These are phyloP conservation scores for Nysson spinosus DNA, from an alignment of 2,888 invertebrate genomes.

Conservation along the genomic window DNA sequence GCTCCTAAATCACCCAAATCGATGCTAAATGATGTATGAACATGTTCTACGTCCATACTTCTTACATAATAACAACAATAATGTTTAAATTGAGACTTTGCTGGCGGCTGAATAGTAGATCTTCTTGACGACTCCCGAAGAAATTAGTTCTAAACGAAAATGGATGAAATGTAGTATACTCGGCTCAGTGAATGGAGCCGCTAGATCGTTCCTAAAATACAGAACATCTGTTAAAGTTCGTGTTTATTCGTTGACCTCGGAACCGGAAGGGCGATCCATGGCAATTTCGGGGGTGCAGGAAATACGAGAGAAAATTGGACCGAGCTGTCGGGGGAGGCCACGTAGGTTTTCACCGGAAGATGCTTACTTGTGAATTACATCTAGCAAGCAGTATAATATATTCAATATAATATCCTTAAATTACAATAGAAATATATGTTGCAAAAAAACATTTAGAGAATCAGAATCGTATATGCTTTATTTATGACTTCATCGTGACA, in stretches of 20 bases:
- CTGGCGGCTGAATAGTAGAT: no score
- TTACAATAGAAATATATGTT: no score
- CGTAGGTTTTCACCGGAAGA: background rate
- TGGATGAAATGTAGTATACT: background rate
- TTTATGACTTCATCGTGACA: background rate
- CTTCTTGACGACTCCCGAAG: background rate
- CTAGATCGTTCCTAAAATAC: conserved; percentile 14
- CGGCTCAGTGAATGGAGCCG: background rate
- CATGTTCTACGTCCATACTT: no score
- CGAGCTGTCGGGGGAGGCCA: background rate
- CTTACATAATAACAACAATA: no score
- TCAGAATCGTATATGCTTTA: background rate
- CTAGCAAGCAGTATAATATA: no score
- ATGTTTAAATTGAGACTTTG: no score
- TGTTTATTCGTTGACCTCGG: conserved; percentile 11
- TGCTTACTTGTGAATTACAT: no score
- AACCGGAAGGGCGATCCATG: conserved; percentile 5
- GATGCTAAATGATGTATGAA: no score
- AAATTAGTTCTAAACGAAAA: background rate
- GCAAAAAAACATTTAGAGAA: no score
- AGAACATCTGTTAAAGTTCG: conserved; percentile 25
- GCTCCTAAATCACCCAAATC: no score
- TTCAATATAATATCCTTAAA: no score
- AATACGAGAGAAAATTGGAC: background rate
- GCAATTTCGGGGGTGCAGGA: background rate